A percentile compares a stretch with the other conserved stretches of the same genome.
Evolutionary conservation across 1,140 invertebrate genomes (phyloP).

Genomic region (Megalopta genalis): DNA sequence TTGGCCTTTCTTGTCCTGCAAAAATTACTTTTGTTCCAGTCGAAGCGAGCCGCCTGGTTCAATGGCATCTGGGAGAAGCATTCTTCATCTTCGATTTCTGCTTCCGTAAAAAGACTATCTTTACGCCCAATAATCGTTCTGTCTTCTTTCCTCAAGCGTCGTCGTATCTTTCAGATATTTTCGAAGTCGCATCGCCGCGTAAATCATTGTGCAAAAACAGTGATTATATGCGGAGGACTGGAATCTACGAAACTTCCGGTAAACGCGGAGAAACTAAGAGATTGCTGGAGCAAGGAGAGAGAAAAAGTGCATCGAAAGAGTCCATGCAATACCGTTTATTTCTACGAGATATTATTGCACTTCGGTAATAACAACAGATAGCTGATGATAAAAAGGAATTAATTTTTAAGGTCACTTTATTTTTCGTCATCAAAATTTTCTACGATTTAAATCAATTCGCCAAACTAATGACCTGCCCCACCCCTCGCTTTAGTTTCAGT

Average conservation of each 20-base stretch:
- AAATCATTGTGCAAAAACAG: neutral
- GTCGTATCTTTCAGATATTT: constrained; percentile 7
- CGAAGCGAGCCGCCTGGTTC: neutral
- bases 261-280: neutral
- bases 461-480: neutral
- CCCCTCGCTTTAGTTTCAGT: neutral
- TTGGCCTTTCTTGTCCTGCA: constrained; percentile 4
- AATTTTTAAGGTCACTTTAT: too few species aligned
- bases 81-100: neutral
- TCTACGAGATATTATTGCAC: neutral
- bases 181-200: neutral
- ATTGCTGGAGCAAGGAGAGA: constrained; percentile 17
- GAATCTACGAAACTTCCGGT: constrained; percentile 26
- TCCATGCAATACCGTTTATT: neutral
- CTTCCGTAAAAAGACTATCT: neutral
- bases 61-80: neutral
- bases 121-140: too few species aligned
- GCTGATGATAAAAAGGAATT: too few species aligned
- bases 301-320: neutral
- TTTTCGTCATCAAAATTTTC: too few species aligned
- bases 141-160: too few species aligned
- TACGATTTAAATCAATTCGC: neutral
- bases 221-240: constrained; percentile 12
- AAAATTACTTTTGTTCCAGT: constrained; percentile 7
- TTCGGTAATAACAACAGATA: too few species aligned